These are phyloP conservation scores for Polymixis lichenea DNA, from an alignment of 2,888 invertebrate species.

Conservation along the genomic window DNA sequence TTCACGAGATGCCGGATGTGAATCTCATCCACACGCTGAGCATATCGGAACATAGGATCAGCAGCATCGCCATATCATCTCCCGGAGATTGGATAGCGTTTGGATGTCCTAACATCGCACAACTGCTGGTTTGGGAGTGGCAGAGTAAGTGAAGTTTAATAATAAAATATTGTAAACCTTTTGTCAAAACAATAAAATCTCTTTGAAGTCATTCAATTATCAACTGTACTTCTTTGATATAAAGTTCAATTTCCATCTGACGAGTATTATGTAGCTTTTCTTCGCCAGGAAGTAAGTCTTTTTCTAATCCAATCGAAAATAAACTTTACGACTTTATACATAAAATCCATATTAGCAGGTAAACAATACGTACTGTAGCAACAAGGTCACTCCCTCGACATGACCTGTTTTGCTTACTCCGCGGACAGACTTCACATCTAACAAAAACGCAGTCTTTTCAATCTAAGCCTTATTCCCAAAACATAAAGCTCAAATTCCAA, in stretches of 20 bases:
- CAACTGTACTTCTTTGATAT: background rate
- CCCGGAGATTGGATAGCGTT: conserved; percentile 99
- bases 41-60: conserved; percentile 96
- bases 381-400: background rate
- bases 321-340: background rate
- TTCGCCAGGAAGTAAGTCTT: background rate
- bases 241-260: background rate
- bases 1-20: conserved; percentile 98
- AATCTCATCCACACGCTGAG: conserved; percentile 97
- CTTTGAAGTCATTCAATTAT: background rate
- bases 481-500: background rate
- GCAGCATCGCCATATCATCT: conserved; percentile 94
- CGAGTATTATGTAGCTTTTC: background rate
- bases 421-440: background rate
- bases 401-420: background rate
- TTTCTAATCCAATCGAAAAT: background rate
- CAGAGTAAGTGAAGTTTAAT: conserved; percentile 92
- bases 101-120: conserved; percentile 97
- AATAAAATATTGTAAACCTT: background rate
- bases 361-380: background rate
- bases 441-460: no score
- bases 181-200: background rate
- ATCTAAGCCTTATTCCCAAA: background rate
- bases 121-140: conserved; percentile 99
- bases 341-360: background rate